These are phyloP conservation scores for Tricholaema leucomelas DNA, from an alignment of 2,113 vertebrate species.

Conservation along the genomic window DNA sequence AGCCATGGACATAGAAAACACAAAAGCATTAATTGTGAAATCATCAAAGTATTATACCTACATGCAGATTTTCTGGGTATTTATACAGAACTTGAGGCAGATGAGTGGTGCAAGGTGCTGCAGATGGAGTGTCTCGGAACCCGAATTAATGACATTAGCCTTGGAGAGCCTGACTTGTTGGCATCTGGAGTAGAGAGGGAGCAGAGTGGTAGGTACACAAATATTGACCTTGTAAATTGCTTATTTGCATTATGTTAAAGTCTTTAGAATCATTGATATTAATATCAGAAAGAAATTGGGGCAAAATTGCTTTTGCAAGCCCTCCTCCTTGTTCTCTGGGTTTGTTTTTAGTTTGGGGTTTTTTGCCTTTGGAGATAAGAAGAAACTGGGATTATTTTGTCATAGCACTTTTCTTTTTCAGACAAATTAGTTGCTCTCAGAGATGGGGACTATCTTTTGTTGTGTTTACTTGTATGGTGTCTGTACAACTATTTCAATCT, in stretches of 20 bases:
- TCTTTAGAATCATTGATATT: fast-evolving
- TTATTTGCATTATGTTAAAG: background rate
- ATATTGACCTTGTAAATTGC: background rate
- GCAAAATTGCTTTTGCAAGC: background rate
- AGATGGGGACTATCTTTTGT: background rate
- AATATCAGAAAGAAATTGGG: background rate
- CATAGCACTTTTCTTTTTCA: background rate
- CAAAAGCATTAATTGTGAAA: background rate
- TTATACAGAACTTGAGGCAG: conserved; percentile 81
- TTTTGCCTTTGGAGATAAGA: background rate
- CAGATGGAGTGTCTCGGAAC: conserved; percentile 82
- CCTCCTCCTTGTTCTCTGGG: background rate
- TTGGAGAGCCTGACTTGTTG: conserved; percentile 83
- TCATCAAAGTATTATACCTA: background rate
- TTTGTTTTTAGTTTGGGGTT: background rate
- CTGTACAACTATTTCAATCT: background rate
- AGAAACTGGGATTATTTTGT: background rate
- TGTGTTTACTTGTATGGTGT: background rate
- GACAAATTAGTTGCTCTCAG: background rate
- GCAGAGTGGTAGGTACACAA: conserved; percentile 80
- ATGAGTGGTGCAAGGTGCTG: conserved; percentile 86
- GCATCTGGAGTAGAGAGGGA: conserved; percentile 83
- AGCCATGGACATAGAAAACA: fast-evolving
- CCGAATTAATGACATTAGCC: conserved; percentile 77
- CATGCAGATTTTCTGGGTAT: conserved; percentile 39